Conservation (phyloP, 1,140 invertebrate genomes). For the Heliothis subflexa region DNA sequence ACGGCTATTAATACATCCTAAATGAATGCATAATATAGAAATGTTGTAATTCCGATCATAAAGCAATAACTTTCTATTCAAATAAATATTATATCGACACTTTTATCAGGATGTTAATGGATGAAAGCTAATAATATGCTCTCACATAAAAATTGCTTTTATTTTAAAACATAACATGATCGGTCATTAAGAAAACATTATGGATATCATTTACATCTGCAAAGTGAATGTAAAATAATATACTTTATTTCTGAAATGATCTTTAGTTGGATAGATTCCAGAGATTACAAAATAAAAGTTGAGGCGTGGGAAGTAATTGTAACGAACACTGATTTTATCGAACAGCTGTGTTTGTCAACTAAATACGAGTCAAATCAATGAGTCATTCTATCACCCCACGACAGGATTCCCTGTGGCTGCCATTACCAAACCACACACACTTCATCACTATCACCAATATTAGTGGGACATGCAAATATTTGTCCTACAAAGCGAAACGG, state of each 20-base stretch:
- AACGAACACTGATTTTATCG: constrained; percentile 18
- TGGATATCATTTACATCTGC: constrained; percentile 23
- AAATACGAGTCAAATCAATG: constrained; percentile 3
- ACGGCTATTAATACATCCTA: too few species aligned
- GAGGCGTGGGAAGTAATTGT: constrained; percentile 19
- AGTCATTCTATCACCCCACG: not conserved
- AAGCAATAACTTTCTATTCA: constrained; percentile 3
- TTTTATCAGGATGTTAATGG: constrained; percentile 25
- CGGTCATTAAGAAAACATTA: constrained; percentile 33
- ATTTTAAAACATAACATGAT: constrained; percentile 17
- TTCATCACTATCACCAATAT: not conserved
- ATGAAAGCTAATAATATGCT: constrained; percentile 2
- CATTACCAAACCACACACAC: not conserved
- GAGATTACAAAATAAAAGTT: constrained; percentile 32
- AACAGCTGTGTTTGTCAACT: constrained; percentile 18
- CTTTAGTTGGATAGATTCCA: constrained; percentile 34
- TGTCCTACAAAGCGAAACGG: not conserved
- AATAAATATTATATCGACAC: not conserved
- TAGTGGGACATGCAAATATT: constrained; percentile 22
- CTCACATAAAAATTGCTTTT: constrained; percentile 10
- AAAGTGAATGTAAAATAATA: constrained; percentile 42
- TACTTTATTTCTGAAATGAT: constrained; percentile 6
- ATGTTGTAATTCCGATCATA: not conserved
- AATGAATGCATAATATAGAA: not conserved
- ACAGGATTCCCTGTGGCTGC: constrained; percentile 20